Base-by-base conservation (phyloP, 2,113 vertebrate species). In the Prionailurus bengalensis region DNA sequence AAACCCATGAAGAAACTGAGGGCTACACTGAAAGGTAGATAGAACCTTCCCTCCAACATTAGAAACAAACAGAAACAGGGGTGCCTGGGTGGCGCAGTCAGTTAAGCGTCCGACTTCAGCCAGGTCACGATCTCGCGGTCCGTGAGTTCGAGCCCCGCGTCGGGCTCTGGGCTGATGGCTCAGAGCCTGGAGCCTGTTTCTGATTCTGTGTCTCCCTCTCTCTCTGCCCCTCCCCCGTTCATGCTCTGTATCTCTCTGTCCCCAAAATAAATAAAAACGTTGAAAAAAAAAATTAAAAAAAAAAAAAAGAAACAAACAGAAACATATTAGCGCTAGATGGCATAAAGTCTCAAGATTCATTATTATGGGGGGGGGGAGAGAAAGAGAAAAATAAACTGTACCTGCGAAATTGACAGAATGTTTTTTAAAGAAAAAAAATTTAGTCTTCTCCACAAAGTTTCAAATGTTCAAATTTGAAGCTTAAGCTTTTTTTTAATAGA, bases 401-500 rank as follows among this genome's bases (percentile, higher is more conserved):
- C 23, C 84, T 81, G 29, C 68, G n/a, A 97, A 92, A 88, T 48
- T 80, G 87, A 94, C 29, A 81, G 63, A 94, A 96, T 15, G 33
- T 7, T 90, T 93, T 93, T 87, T 78, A 48, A 93, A 89, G 81
- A 95, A 93, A 97, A 96, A 96, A 92, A 96, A 92, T 9, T 76
- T 90, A 65, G 21, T 71, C 42, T 91, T 96, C 79, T 83, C n/a
- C 7, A 25, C 15, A 84, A 83, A 91, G 27, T 89, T 91, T 76
- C 53, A 58, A 83, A 65, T 74, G 42, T 83, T 96, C n/a, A 83
- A 51, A 95, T 87, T 92, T 81, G 84, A 96, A 92, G 19, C 55
- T 96, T 97, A 97, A 82, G 48, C 2, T 70, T 51, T 36, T 12
- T 95, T 80, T 45, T 45, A 94, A 89, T 71, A 95, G 55, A 63